Evolutionary conservation across 2,888 invertebrate species (phyloP), one percentile per base, ranked within the genome.

Genomic region (Diaprepes abbreviatus): DNA sequence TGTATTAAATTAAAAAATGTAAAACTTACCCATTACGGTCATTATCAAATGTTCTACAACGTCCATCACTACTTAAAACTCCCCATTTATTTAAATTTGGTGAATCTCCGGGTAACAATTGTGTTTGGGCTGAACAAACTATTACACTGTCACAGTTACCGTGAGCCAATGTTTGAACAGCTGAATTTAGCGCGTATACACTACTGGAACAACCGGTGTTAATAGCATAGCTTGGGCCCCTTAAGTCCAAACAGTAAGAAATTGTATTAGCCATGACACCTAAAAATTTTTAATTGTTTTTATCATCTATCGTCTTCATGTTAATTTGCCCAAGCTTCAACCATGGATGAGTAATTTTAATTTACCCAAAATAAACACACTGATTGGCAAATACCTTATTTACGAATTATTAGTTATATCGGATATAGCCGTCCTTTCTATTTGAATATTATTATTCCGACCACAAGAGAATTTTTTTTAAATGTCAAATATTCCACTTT

Each of bases 201-300:
- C 95, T 94, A 58, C 96, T 96, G 9, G 95, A 95, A 82, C 97
- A 97, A 0, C 97, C 97, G 0, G 96, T 95, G 84, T 97, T 97
- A 9, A 96, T 87, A 0, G 93, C 88, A 85, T 91, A 94, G 9
- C 95, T 95, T 0, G 96, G 96, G 0, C 97, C 96, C 76, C 91
- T 92, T n/a, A 94, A 87, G 14, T 95, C 95, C 72, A 97, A 88
- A 85, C 91, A 91, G 83, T 93, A 96, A 0, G 95, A 95, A 73
- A 97, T 89, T 58, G 96, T 89, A 84, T 96, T 96, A n/a, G 96
- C 93, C 81, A 96, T 88, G 95, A 96, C 95, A 9, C 33, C 52
- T 43, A n/a, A 43, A 43, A 43, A 12, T 12, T 10, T 36, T 12
- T 3, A 1, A 40, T 24, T 5, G 3, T 24, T 24, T n/a, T n/a